Conservation (phyloP, 2,888 invertebrate genomes). For the Hypselothyrea guttata region DNA sequence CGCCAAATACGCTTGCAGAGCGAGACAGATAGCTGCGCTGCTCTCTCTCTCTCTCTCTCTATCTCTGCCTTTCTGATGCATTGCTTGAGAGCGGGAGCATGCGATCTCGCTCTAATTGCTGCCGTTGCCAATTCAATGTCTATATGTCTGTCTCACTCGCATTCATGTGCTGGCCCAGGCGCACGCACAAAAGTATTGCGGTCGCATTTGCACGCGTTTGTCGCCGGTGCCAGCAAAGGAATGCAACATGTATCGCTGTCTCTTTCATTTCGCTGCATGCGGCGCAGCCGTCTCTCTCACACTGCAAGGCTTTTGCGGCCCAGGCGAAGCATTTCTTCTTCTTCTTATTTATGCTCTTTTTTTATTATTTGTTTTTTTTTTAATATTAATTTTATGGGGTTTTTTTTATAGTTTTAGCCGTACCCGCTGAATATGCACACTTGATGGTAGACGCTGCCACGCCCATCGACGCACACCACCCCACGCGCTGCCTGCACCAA, state of each 20-base stretch:
- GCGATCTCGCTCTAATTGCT: no score
- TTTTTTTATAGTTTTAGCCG: background rate
- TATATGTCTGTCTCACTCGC: slow-evolving; percentile 58
- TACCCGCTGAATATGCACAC: slow-evolving; percentile 17
- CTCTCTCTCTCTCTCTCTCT: slow-evolving; percentile 15
- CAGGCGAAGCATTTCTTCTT: no score
- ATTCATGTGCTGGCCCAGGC: slow-evolving; percentile 50
- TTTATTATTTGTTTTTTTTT: no score
- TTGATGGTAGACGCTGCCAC: slow-evolving; percentile 38
- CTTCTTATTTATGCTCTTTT: no score
- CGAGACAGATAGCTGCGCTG: slow-evolving; percentile 28
- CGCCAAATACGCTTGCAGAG: slow-evolving; percentile 38
- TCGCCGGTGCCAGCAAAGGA: slow-evolving; percentile 36
- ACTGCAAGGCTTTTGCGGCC: slow-evolving; percentile 28
- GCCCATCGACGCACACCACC: no score
- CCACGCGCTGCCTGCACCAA: no score
- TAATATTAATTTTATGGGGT: background rate
- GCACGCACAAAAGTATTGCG: slow-evolving; percentile 55
- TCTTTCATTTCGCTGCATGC: background rate
- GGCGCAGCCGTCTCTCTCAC: slow-evolving; percentile 32
- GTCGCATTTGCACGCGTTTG: slow-evolving; percentile 46
- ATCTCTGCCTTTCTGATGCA: no score
- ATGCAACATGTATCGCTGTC: slow-evolving; percentile 22
- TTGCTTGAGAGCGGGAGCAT: no score
- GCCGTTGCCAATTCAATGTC: no score